Evolutionary conservation across 1,140 invertebrate species (phyloP), one percentile per base, ranked within the genome.

Genomic region (Homarus americanus): DNA sequence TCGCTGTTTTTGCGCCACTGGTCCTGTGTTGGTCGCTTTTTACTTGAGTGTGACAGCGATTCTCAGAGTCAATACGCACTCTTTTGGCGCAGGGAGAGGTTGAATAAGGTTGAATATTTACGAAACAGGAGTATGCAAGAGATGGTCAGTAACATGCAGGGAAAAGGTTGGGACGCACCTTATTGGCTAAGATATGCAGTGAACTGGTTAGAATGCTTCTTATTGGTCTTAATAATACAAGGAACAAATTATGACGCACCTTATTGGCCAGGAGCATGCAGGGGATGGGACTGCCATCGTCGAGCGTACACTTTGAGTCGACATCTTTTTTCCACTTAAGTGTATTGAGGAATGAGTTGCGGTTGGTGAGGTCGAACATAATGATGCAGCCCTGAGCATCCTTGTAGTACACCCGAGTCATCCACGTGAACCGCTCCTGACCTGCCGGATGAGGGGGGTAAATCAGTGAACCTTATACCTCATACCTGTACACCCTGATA

Each of bases 371-470:
- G 93, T 96, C 96, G 93, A 96, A 96, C 95, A 96, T 95, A 72
- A 96, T 95, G 72, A 96, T 94, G 93, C 95, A 96, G 34, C 95
- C 95, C 93, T 96, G 95, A 20, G 96, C 95, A 93, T 96, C 96
- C 94, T 96, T 95, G 92, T 96, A 96, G 93, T 96, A 96, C 1
- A 96, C 95, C 88, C 96, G 93, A 3, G 95, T 96, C 96, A 96
- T 96, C 94, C 95, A 96, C 3, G 95, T 95, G 92, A 96, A 96
- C 87, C 96, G 93, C 93, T 96, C 96, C 94, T 96, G 96, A 78
- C 96, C 96, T 95, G 91, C 15, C 93, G 93, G 92, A n/a, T n/a
- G n/a, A n/a, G n/a, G n/a, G n/a, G n/a, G n/a, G n/a, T n/a, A n/a
- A n/a, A n/a, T n/a, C n/a, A n/a, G n/a, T n/a, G n/a, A n/a, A n/a